These are phyloP conservation scores for Lypha dubia DNA, from an alignment of 2,888 invertebrate species.

Conservation along the genomic window DNA sequence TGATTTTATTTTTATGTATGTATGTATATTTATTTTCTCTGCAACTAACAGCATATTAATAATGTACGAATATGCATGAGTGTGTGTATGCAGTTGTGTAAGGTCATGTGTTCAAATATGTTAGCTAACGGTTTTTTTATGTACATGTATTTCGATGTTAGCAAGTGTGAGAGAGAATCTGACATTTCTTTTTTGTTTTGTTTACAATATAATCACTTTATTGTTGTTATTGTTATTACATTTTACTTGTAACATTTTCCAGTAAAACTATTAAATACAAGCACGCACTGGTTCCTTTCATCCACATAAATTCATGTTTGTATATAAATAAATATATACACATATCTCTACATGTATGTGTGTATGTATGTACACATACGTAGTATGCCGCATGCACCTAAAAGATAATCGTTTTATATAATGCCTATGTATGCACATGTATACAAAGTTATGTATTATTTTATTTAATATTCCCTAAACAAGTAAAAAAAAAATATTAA, in stretches of 20 bases:
- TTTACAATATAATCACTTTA: constrained; percentile 21
- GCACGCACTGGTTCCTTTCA: not conserved
- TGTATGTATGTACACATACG: not conserved
- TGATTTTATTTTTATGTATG: constrained; percentile 33
- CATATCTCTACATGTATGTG: not conserved
- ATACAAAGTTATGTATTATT: too few species aligned
- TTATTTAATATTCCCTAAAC: too few species aligned
- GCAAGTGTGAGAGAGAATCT: not conserved
- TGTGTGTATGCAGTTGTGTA: not conserved
- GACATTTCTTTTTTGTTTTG: not conserved
- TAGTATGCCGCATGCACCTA: not conserved
- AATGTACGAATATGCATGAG: not conserved
- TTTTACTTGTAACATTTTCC: constrained; percentile 27
- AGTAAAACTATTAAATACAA: constrained; percentile 30
- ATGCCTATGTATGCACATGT: too few species aligned
- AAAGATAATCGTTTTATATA: not conserved
- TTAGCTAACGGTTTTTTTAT: too few species aligned
- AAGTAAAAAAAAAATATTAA: too few species aligned
- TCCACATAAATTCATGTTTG: not conserved
- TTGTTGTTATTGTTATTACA: constrained; percentile 21
- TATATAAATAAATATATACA: not conserved
- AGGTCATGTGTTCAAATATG: not conserved
- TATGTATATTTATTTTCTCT: too few species aligned
- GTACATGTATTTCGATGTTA: not conserved
- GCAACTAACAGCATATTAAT: not conserved